Conservation (phyloP, 2,797 vertebrate genomes). For the Epinephelus awoara region DNA sequence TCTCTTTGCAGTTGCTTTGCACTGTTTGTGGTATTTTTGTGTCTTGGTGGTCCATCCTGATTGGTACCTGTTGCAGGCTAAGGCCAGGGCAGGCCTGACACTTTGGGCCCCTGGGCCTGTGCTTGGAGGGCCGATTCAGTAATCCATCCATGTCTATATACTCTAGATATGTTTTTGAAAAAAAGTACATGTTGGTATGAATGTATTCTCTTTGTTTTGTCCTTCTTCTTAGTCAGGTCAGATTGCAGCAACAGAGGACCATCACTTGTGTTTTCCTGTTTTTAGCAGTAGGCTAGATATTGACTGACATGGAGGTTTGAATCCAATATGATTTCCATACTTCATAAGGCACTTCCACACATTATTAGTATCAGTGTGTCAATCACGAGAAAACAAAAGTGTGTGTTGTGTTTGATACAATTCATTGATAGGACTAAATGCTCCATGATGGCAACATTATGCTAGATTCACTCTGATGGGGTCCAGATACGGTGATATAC, state of each 20-base stretch:
- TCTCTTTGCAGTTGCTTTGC: too few species aligned
- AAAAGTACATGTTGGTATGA: too few species aligned
- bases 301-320: not conserved
- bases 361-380: not conserved
- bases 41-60: too few species aligned
- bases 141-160: too few species aligned
- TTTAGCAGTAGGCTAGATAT: not conserved
- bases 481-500: too few species aligned
- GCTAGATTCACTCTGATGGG: not conserved
- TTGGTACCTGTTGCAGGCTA: too few species aligned
- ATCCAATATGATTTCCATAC: constrained; percentile 5
- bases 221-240: too few species aligned
- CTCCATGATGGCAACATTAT: not conserved
- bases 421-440: not conserved
- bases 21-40: too few species aligned
- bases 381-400: not conserved
- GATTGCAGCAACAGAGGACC: not conserved
- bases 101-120: too few species aligned
- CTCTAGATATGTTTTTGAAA: too few species aligned
- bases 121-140: too few species aligned
- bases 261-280: not conserved
- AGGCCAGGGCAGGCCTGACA: too few species aligned
- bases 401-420: not conserved
- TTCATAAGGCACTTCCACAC: not conserved
- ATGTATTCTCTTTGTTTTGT: not conserved